These are phyloP conservation scores for Eristalis intricaria DNA, from an alignment of 2,888 invertebrate species.

Conservation along the genomic window DNA sequence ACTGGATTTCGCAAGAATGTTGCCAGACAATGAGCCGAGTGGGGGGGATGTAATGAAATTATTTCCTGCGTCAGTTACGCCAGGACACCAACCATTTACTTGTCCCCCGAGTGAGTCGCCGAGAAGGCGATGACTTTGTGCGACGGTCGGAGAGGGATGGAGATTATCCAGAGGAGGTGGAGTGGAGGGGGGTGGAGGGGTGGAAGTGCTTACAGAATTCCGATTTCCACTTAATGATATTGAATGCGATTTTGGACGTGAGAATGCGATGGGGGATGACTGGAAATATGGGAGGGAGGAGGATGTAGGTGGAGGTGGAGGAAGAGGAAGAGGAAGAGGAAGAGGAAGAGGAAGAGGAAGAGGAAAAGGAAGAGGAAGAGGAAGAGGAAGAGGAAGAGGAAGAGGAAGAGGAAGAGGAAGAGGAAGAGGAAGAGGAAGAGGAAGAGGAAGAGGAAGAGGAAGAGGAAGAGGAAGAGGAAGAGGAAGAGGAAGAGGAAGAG, in stretches of 20 bases:
- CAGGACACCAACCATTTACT: not conserved
- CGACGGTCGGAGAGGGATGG: too few relatives aligned
- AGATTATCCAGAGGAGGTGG: conserved; percentile 2
- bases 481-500: too few relatives aligned
- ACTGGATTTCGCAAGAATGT: conserved; percentile 23
- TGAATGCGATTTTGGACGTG: conserved; percentile 3
- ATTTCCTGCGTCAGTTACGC: conserved; percentile 41
- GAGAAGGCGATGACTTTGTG: too few relatives aligned
- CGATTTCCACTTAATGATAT: conserved; percentile 40
- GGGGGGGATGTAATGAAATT: conserved; percentile 42
- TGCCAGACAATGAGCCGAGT: not conserved
- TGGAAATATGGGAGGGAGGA: not conserved
- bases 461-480: too few relatives aligned
- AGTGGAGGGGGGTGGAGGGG: conserved; percentile 14
- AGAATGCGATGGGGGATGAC: not conserved
- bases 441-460: too few relatives aligned
- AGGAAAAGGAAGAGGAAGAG: too few relatives aligned
- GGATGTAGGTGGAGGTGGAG: not conserved
- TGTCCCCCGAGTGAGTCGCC: not conserved
- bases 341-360: too few relatives aligned
- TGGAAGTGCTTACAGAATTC: conserved; percentile 31
- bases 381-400: too few relatives aligned
- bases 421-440: too few relatives aligned
- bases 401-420: too few relatives aligned
- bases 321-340: not conserved